Evolutionary conservation across 2,888 invertebrate species (phyloP).

Genomic region (Lepetodrilus schrolli): DNA sequence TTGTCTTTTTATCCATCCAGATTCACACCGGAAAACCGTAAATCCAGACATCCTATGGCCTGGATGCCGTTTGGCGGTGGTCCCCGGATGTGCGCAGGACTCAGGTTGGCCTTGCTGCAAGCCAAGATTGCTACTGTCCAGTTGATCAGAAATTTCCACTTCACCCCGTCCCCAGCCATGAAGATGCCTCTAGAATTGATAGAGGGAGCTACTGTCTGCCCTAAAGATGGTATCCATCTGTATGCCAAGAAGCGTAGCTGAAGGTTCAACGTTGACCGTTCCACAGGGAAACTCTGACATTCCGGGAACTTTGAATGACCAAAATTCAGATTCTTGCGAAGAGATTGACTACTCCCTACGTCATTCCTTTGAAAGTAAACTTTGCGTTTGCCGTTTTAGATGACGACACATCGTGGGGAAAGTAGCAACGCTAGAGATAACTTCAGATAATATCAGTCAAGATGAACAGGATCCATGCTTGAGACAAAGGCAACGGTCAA

Average conservation of each 20-base stretch:
- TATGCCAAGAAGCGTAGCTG: slow-evolving; percentile 23
- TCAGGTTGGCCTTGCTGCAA: slow-evolving; percentile 68
- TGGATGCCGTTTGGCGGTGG: slow-evolving; percentile 72
- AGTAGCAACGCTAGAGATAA: too few species aligned
- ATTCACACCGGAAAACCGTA: slow-evolving; percentile 57
- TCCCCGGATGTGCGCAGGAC: slow-evolving; percentile 68
- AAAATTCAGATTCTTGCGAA: too few species aligned
- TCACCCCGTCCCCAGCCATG: slow-evolving; percentile 52
- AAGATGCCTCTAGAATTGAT: slow-evolving; percentile 55
- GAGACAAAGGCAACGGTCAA: too few species aligned
- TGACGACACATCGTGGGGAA: too few species aligned
- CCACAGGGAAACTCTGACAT: not conserved
- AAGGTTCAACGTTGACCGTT: not conserved
- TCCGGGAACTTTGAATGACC: too few species aligned
- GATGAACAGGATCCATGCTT: too few species aligned
- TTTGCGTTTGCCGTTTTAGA: too few species aligned
- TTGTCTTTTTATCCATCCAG: slow-evolving; percentile 42
- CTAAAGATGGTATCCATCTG: slow-evolving; percentile 61
- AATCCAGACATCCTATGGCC: slow-evolving; percentile 59
- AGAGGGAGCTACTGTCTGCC: slow-evolving; percentile 68
- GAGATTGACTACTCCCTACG: too few species aligned
- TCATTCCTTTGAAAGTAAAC: too few species aligned
- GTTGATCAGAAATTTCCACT: slow-evolving; percentile 57
- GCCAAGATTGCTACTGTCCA: slow-evolving; percentile 65
- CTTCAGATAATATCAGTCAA: too few species aligned